Base-by-base conservation (phyloP, 92 coral and sea anemone species). In the Micromussa lordhowensis region DNA sequence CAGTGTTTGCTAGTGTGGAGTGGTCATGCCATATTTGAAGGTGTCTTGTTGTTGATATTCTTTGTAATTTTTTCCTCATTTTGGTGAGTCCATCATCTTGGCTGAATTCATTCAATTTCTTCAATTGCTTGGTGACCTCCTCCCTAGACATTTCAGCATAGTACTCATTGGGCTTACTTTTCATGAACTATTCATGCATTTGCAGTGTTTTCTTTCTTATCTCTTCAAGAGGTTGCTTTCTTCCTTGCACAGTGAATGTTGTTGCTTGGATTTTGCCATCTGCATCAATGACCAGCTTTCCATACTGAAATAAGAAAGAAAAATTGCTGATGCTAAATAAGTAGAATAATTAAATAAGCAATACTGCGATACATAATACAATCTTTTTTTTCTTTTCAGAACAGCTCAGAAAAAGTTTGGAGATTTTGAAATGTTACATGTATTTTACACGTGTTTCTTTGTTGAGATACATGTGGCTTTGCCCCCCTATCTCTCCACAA, bases 1-100 rank as follows among this genome's bases (percentile, higher is more conserved):
- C 89, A 90, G 87, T 90, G 72, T 91, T 91, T 19, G 90, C 93
- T 18, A 91, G 91, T 28, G 90, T 91, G 58, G 91, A 91, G 51
- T 85, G 87, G 80, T 90, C 86, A 80, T 90, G 93, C 93, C 90
- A 90, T 26, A 90, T 84, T 30, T 78, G 30, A 11, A 91, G 70
- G 82, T 91, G 88, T 53, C 90, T 21, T 69, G 81, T 78, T 48
- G 86, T 90, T 22, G 80, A 77, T 57, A 90, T 66, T 64, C 21
- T 82, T 49, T 86, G 80, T 44, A 85, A 28, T 74, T 86, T 78
- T 14, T 80, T 58, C 66, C 80, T 51, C 93, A 90, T 90, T 30
- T 68, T 74, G 5, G 58, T 73, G 19, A 87, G 64, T 5, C 61
- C 87, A 51, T 86, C 90, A 68, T 82, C 81, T 40, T 88, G 90